These are phyloP conservation scores for Paralinhomoeus sp. DNA, from an alignment of 2,888 invertebrate species.

Conservation along the genomic window DNA sequence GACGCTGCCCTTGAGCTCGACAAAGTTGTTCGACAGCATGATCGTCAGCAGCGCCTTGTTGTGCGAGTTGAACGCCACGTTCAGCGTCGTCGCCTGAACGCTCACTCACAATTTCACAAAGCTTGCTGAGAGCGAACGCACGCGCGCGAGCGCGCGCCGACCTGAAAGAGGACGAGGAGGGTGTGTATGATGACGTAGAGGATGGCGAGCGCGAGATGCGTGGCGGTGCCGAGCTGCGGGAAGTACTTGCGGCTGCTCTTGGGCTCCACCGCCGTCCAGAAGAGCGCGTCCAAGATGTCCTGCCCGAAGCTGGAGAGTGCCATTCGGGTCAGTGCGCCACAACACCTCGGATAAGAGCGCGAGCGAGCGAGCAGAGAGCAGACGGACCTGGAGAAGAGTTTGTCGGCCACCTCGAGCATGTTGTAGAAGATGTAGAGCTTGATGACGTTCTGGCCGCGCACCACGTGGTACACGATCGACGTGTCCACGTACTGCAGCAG, in stretches of 20 bases:
- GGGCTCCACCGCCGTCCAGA: conserved; percentile 95
- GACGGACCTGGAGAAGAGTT: conserved; percentile 81
- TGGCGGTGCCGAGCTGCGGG: conserved; percentile 47
- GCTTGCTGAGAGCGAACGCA: too few relatives aligned
- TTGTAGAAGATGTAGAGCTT: conserved; percentile 98
- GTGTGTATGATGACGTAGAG: conserved; percentile 73
- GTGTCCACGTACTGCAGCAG: conserved; percentile 79
- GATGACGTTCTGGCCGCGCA: conserved; percentile 50
- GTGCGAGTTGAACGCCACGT: conserved; percentile 85
- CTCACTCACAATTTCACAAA: not conserved
- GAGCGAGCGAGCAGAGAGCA: too few relatives aligned
- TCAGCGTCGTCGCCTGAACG: conserved; percentile 85
- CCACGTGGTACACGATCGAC: conserved; percentile 83
- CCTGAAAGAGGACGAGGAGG: conserved; percentile 47
- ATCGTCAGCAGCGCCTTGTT: conserved; percentile 91
- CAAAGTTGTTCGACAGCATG: conserved; percentile 99
- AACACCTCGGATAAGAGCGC: too few relatives aligned
- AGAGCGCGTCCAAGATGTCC: conserved; percentile 86
- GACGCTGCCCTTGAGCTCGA: conserved; percentile 88
- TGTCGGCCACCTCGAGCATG: conserved; percentile 83
- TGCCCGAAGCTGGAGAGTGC: conserved; percentile 67
- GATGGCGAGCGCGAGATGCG: conserved; percentile 50
- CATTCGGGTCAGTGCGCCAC: too few relatives aligned
- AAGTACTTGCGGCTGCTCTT: conserved; percentile 35
- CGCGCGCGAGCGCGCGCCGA: too few relatives aligned